Evolutionary conservation across 2,888 invertebrate species (phyloP).

Genomic region (Lithophane socia): DNA sequence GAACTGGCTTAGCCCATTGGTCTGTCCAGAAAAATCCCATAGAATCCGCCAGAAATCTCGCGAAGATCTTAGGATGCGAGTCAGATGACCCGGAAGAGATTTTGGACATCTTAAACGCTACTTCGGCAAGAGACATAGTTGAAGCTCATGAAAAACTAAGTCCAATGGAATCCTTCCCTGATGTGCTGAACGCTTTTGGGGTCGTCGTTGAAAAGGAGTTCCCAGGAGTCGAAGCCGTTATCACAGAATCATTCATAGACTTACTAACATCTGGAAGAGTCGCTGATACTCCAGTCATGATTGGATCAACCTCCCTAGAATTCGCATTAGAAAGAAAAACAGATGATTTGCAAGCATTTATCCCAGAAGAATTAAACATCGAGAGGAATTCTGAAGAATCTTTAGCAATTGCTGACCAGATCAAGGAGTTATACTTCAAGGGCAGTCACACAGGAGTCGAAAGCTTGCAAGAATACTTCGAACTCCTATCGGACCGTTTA

Average conservation of each 20-base stretch:
- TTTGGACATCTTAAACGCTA: slow-evolving; percentile 80
- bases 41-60: slow-evolving; percentile 79
- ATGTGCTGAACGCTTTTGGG: slow-evolving; percentile 67
- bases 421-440: slow-evolving; percentile 82
- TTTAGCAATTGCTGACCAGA: slow-evolving; percentile 75
- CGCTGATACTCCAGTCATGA: slow-evolving; percentile 82
- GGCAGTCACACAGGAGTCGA: slow-evolving; percentile 74
- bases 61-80: slow-evolving; percentile 80
- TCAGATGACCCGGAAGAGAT: slow-evolving; percentile 80
- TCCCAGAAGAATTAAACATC: slow-evolving; percentile 80
- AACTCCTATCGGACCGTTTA: slow-evolving; percentile 78
- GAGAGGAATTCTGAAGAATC: slow-evolving; percentile 78
- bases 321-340: slow-evolving; percentile 70
- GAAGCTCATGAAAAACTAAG: slow-evolving; percentile 74
- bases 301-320: slow-evolving; percentile 81
- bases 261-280: slow-evolving; percentile 82
- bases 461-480: slow-evolving; percentile 76
- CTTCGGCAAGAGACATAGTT: slow-evolving; percentile 81
- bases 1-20: slow-evolving; percentile 75
- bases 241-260: slow-evolving; percentile 81
- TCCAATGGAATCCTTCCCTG: slow-evolving; percentile 55
- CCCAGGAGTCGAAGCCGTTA: slow-evolving; percentile 79
- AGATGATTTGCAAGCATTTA: slow-evolving; percentile 80
- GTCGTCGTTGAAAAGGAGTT: slow-evolving; percentile 85
- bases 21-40: slow-evolving; percentile 79